Evolutionary conservation across 2,113 vertebrate genomes (phyloP).

Genomic region (Lichenostomus cassidix): DNA sequence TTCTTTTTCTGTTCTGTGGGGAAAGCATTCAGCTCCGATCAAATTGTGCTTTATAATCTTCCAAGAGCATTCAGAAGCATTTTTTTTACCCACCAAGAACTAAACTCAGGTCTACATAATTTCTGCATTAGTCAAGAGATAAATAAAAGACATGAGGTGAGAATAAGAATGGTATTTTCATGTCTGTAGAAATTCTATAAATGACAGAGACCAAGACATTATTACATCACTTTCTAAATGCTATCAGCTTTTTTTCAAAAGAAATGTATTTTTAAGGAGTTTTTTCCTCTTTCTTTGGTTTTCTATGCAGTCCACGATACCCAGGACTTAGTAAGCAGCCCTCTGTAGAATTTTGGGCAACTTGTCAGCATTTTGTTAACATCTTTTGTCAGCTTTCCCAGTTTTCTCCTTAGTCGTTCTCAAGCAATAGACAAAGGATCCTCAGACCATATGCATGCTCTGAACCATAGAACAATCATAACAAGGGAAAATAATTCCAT

Average conservation of each 20-base stretch:
- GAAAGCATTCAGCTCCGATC: background rate
- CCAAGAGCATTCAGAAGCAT: background rate
- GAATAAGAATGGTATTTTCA: background rate
- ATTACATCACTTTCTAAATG: background rate
- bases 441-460: background rate
- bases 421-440: background rate
- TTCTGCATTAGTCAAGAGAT: background rate
- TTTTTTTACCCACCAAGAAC: background rate
- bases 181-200: background rate
- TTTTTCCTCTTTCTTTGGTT: fast-evolving
- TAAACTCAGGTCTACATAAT: background rate
- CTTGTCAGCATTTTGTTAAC: background rate
- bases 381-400: background rate
- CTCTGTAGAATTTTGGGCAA: background rate
- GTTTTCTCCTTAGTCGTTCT: background rate
- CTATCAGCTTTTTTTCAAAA: background rate
- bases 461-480: background rate
- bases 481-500: background rate
- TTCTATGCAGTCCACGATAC: background rate
- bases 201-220: background rate
- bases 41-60: background rate
- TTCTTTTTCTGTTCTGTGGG: background rate
- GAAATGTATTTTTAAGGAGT: background rate
- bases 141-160: background rate
- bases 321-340: background rate